Conservation (phyloP, 2,888 invertebrate genomes). For the Dendrolimus pini region DNA sequence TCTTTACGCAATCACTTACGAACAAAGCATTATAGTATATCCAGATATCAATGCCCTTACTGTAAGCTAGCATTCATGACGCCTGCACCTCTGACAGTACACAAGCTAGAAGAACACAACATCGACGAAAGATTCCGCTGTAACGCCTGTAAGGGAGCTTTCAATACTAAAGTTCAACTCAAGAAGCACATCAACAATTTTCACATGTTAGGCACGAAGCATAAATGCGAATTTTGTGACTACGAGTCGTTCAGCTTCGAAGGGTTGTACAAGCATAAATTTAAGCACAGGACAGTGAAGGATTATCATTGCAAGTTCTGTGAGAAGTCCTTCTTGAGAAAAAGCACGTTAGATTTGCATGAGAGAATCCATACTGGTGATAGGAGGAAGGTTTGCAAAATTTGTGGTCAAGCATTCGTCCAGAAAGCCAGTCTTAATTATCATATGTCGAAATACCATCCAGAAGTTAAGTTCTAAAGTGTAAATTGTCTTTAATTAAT, state of each 20-base stretch:
- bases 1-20: conserved; percentile 43
- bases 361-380: conserved; percentile 62
- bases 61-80: conserved; percentile 46
- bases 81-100: conserved; percentile 32
- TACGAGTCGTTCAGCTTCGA: conserved; percentile 47
- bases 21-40: conserved; percentile 45
- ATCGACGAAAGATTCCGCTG: conserved; percentile 53
- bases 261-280: conserved; percentile 50
- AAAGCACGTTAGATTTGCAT: conserved; percentile 41
- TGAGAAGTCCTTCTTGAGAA: conserved; percentile 56
- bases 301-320: conserved; percentile 61
- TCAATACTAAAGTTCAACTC: conserved; percentile 44
- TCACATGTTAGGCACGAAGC: conserved; percentile 54
- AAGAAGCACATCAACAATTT: conserved; percentile 47
- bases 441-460: conserved; percentile 63
- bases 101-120: conserved; percentile 45
- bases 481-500: neutral
- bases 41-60: conserved; percentile 30
- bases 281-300: conserved; percentile 56
- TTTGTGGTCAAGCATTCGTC: conserved; percentile 59
- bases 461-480: conserved; percentile 46
- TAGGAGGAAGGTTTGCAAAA: conserved; percentile 44
- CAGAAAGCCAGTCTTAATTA: conserved; percentile 65
- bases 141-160: conserved; percentile 48
- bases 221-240: conserved; percentile 48